A percentile compares a stretch with the other conserved stretches of the same genome.
Evolutionary conservation across 1,140 invertebrate species (phyloP).

Genomic region (Macrocentrus cingulum): DNA sequence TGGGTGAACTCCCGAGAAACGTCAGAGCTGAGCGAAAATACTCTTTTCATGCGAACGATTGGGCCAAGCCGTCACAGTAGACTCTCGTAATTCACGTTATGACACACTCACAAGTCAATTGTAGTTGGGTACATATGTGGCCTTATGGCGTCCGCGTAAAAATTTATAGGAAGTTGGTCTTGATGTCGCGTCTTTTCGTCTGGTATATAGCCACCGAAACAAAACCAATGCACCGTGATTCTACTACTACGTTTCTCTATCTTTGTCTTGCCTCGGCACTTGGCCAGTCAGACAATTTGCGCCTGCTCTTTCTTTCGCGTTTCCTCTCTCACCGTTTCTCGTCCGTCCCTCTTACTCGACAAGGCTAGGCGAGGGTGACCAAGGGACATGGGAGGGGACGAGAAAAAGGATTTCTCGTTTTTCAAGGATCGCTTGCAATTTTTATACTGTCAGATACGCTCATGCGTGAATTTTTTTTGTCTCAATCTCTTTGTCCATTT

Average conservation of each 20-base stretch:
- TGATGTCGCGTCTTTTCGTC: not conserved
- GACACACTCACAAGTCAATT: constrained; percentile 13
- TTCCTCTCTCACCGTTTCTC: not conserved
- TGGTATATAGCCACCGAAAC: not conserved
- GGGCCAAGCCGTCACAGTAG: constrained; percentile 33
- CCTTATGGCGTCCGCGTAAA: constrained; percentile 23
- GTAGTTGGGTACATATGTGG: constrained; percentile 33
- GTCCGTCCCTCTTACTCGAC: constrained; percentile 7
- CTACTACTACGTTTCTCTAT: constrained; percentile 6
- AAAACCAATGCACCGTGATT: not conserved
- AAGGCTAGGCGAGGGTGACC: constrained; percentile 8
- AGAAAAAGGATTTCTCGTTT: constrained; percentile 7
- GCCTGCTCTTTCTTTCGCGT: constrained; percentile 12
- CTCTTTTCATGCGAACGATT: constrained; percentile 1
- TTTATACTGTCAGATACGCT: constrained; percentile 11
- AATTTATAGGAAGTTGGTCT: not conserved
- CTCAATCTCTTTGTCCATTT: not conserved
- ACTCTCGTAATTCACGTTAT: constrained; percentile 35
- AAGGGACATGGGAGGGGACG: not conserved
- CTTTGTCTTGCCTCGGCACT: constrained; percentile 5
- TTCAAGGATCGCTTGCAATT: constrained; percentile 12
- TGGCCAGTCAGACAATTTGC: constrained; percentile 13
- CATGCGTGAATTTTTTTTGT: not conserved
- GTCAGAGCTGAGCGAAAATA: constrained; percentile 42
- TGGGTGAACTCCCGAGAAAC: constrained; percentile 34